Evolutionary conservation across 35 echinoderm and acorn worm species (phyloP), one percentile per base, ranked within the genome.

Genomic region (Acanthaster planci): DNA sequence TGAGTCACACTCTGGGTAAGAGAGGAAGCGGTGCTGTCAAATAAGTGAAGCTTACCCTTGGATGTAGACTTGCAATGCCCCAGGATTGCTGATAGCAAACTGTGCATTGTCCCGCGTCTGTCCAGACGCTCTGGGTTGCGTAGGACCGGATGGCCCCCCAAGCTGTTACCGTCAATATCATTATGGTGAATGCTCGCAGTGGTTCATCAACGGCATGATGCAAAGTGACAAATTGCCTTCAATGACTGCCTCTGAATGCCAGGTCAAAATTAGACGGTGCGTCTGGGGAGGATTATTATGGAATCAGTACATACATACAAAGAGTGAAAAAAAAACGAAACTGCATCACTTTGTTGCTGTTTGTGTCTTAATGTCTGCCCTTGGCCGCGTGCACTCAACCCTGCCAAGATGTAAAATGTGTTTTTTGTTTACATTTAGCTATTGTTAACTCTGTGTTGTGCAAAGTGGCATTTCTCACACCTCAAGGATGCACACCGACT

Each of bases 71-170:
- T 2, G 12, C 60, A 68, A 34, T 0, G 60, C 60, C 60, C 14
- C 23, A 68, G 60, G 60, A 68, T 68, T 9, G 29, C 60, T 68
- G 18, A 68, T 22, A 26, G 60, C 60, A 68, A 68, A 22, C 60
- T 68, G 30, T 7, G 60, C 60, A 10, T 26, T 34, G 0, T 68
- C 19, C 23, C 3, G 60, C 29, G 60, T 68, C 34, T 26, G 64
- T 26, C 5, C 15, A 72, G 26, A 27, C n/a, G 34, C 23, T 34
- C 16, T 26, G 64, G 8, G 29, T 30, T 35, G 34, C 29, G 23
- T 68, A 68, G 1, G 60, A 22, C 60, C 21, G 60, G 21, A 68
- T 68, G 14, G 12, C 60, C 34, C 23, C 60, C 21, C 29, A 18
- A 34, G 60, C 12, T 68, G 60, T 10, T 18, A 34, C 14, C 10